Conservation (phyloP, 2,113 vertebrate genomes). For the Eupsittula cactorum region DNA sequence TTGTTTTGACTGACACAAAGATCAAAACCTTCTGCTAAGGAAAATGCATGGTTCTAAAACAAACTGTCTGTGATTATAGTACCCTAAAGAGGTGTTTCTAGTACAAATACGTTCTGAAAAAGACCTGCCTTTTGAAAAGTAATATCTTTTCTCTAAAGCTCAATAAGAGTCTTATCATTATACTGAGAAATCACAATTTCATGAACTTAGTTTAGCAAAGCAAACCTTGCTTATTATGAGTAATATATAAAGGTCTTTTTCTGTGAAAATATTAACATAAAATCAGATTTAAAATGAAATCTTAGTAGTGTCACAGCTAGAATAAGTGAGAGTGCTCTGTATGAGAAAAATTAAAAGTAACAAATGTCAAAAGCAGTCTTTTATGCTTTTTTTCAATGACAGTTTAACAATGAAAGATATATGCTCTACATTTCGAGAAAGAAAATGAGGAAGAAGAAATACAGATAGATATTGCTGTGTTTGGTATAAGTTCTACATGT, state of each 20-base stretch:
- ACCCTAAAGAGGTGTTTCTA: neutral
- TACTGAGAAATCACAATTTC: neutral
- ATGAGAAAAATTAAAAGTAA: neutral
- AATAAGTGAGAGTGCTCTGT: neutral
- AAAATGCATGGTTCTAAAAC: neutral
- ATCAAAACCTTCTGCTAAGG: neutral
- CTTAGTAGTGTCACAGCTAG: neutral
- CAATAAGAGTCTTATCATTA: neutral
- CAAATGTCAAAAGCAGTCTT: accelerated
- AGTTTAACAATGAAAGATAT: neutral
- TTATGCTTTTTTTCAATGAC: neutral
- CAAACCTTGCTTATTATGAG: neutral
- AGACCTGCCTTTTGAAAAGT: neutral
- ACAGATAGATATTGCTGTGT: too few relatives aligned
- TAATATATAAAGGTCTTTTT: neutral
- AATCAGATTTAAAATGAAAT: neutral
- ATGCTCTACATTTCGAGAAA: neutral
- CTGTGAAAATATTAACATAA: neutral
- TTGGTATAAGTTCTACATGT: neutral
- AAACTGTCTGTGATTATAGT: neutral
- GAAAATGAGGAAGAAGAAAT: neutral
- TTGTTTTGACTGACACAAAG: neutral
- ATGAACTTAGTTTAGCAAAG: neutral
- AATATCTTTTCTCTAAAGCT: neutral
- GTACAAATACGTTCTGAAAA: neutral